Base-by-base conservation (phyloP, 2,113 vertebrate species). In the Cynocephalus volans region DNA sequence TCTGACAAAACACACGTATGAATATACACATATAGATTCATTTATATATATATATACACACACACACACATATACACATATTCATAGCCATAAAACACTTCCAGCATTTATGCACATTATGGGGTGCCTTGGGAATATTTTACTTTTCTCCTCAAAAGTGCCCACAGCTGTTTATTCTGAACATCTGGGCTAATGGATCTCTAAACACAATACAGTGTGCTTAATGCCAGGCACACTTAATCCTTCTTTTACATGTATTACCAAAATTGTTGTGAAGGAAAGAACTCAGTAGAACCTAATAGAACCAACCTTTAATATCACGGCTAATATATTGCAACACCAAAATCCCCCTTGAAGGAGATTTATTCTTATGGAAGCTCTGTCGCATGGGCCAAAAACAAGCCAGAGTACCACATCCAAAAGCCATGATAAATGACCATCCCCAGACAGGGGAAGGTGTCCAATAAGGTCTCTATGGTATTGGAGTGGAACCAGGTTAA, bases 181-280 rank as follows among this genome's bases (percentile, higher is more conserved):
- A 91, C 93, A 76, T 97, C 93, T 96, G 85, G 96, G 65, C 56
- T 45, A 81, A 67, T n/a, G 9, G 19, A 96, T 86, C 90, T 64
- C 45, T 93, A 79, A 96, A 41, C 84, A 96, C 31, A 96, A 97
- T 92, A n/a, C 60, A 93, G 87, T 18, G 60, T 72, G 67, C 33
- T 41, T 90, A 75, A 93, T 88, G 82, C 93, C 95, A 95, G 83
- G 97, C 87, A 96, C 95, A 97, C 96, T 96, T 96, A 97, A 97
- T 96, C 54, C 33, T 56, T 96, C 80, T 90, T 95, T 96, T 93
- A 84, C 95, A 95, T 91, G 33, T 95, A 87, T 97, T 96, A 93
- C 82, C 19, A 45, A 96, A 96, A 67, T 3, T 0, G 87, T 87
- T 14, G 13, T 82, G 84, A 95, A 62, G 85, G 72, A 56, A 83